A percentile compares a stretch with the other conserved stretches of the same genome.
Conservation (phyloP, 2,113 vertebrate species). For the Alligator mississippiensis region DNA sequence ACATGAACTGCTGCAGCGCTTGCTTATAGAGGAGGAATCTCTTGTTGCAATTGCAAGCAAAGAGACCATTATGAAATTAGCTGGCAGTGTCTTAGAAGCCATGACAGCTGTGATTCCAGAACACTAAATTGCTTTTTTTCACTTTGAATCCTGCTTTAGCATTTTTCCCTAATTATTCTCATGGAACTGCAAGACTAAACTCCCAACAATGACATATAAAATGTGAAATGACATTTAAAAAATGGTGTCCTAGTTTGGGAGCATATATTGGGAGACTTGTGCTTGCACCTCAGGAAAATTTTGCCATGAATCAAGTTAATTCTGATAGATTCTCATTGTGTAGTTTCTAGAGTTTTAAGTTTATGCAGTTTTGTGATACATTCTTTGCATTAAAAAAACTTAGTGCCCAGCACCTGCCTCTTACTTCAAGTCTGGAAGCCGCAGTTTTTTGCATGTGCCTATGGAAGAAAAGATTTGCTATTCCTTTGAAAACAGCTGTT, state of each 20-base stretch:
- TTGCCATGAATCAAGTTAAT: neutral
- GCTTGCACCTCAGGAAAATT: neutral
- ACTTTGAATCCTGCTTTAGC: neutral
- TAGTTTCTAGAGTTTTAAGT: neutral
- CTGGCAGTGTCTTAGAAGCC: neutral
- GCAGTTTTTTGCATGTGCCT: too few species aligned
- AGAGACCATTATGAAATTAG: slow-evolving; percentile 8
- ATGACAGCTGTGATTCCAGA: neutral
- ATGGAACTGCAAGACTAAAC: neutral
- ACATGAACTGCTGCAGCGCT: neutral
- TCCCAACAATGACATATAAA: neutral
- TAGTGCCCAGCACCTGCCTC: neutral
- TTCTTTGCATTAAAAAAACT: neutral
- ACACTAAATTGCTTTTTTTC: neutral
- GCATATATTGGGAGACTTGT: neutral
- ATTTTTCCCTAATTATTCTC: accelerated
- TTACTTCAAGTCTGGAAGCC: neutral
- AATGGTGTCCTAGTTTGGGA: neutral
- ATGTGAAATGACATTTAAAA: neutral
- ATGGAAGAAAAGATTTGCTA: neutral
- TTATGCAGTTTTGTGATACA: neutral
- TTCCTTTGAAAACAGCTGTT: neutral
- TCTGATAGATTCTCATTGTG: neutral
- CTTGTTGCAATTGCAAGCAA: neutral
- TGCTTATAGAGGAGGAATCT: neutral